phyloP scores from a whole-genome alignment of 92 coral and sea anemone genomes.

The Parazoanthus atlanticus region DNA sequence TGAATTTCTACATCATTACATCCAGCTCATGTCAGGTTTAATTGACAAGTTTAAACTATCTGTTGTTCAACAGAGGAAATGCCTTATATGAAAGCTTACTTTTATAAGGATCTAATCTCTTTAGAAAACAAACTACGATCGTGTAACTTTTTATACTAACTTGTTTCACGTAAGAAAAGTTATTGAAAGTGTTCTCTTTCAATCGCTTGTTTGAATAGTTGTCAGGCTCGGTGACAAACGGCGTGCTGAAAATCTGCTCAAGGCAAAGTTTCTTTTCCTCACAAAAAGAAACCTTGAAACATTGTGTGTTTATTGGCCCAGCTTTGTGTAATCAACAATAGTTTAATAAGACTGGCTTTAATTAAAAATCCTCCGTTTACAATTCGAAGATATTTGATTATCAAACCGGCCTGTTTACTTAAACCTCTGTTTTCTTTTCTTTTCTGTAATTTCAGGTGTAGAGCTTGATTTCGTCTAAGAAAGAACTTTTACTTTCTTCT shows the following conservation, averaged over 20 bases:
- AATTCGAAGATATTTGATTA: conserved; percentile 91
- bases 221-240: not conserved
- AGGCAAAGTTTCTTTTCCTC: conserved; percentile 43
- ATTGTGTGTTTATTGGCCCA: conserved; percentile 72
- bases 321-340: conserved; percentile 95
- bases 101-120: conserved; percentile 42
- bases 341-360: conserved; percentile 95
- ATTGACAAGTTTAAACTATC: conserved; percentile 86
- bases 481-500: not conserved
- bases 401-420: conserved; percentile 74
- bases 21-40: conserved; percentile 63
- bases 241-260: conserved; percentile 20
- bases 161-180: not conserved
- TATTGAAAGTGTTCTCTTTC: conserved; percentile 8
- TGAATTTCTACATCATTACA: conserved; percentile 47
- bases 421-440: conserved; percentile 61
- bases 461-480: conserved; percentile 29
- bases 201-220: conserved; percentile 2
- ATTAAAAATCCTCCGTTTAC: conserved; percentile 97
- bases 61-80: conserved; percentile 51
- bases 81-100: conserved; percentile 37
- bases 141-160: not conserved
- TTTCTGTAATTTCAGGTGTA: conserved; percentile 84
- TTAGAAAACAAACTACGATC: conserved; percentile 44
- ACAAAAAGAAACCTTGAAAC: conserved; percentile 62